Evolutionary conservation across 1,140 invertebrate genomes (phyloP).

Genomic region (Zaprionus davidi): DNA sequence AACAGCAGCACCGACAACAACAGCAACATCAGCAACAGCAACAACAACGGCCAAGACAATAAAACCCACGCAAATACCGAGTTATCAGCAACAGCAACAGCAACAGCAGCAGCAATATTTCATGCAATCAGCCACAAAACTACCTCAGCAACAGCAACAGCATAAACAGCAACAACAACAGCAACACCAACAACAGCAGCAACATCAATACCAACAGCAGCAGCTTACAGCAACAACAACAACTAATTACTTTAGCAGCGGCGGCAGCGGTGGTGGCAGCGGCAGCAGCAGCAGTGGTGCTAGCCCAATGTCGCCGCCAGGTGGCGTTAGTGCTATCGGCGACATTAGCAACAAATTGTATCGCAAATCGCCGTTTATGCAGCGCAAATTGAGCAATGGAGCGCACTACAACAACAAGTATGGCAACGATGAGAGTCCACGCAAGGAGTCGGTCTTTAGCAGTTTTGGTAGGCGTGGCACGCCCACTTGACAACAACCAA

Average conservation of each 20-base stretch:
- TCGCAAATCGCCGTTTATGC: slow-evolving; percentile 80
- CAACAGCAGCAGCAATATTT: slow-evolving; percentile 59
- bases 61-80: slow-evolving; percentile 79
- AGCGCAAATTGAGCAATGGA: slow-evolving; percentile 79
- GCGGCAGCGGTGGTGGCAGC: slow-evolving; percentile 43
- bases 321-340: slow-evolving; percentile 20
- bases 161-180: slow-evolving; percentile 31
- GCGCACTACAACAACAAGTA: slow-evolving; percentile 52
- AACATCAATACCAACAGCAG: slow-evolving; percentile 4
- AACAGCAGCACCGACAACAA: slow-evolving; percentile 26
- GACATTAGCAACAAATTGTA: slow-evolving; percentile 75
- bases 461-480: slow-evolving; percentile 63
- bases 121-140: slow-evolving; percentile 79
- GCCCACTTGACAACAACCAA: not conserved
- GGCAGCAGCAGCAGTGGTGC: slow-evolving; percentile 34
- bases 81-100: slow-evolving; percentile 63
- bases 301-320: slow-evolving; percentile 36
- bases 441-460: slow-evolving; percentile 80
- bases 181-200: slow-evolving; percentile 2
- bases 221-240: slow-evolving; percentile 24
- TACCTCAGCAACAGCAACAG: slow-evolving; percentile 71
- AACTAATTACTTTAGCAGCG: slow-evolving; percentile 57
- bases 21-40: slow-evolving; percentile 11
- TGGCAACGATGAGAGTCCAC: slow-evolving; percentile 76
- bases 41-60: slow-evolving; percentile 61